These are phyloP conservation scores for Nautilus pompilius DNA, from an alignment of 1,140 invertebrate species.

Conservation along the genomic window DNA sequence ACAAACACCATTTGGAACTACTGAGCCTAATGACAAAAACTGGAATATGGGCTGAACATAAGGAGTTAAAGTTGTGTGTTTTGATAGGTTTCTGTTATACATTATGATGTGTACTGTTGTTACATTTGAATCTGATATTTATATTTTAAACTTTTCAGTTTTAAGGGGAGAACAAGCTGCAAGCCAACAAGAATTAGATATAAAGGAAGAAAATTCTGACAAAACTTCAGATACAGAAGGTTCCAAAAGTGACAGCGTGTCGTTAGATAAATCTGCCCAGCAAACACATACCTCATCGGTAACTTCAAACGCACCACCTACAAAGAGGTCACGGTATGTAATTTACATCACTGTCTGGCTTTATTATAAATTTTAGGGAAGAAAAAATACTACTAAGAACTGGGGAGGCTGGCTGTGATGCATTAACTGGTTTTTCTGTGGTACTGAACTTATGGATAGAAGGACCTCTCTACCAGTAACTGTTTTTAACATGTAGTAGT, in stretches of 20 bases:
- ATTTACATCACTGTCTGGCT: too few relatives aligned
- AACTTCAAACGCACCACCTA: conserved; percentile 7
- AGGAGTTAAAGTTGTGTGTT: not conserved
- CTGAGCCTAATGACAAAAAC: not conserved
- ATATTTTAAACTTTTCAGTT: not conserved
- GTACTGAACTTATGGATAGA: too few relatives aligned
- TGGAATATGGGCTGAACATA: not conserved
- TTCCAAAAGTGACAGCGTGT: not conserved
- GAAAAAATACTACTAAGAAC: too few relatives aligned
- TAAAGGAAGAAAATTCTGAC: conserved; percentile 14
- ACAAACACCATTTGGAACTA: not conserved
- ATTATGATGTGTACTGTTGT: not conserved
- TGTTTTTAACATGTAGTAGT: too few relatives aligned
- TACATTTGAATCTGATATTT: not conserved
- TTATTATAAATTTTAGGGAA: too few relatives aligned
- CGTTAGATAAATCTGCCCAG: not conserved
- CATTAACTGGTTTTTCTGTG: too few relatives aligned
- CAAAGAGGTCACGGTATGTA: conserved; percentile 6
- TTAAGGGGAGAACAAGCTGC: not conserved
- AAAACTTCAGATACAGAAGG: not conserved
- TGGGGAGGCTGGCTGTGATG: too few relatives aligned
- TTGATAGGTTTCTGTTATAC: not conserved
- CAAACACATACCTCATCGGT: not conserved
- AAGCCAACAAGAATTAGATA: too few relatives aligned
- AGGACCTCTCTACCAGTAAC: too few relatives aligned